Percentiles rank a stretch among this genome's conserved stretches.
These are phyloP conservation scores for Leuciscus waleckii DNA, from an alignment of 2,797 vertebrate species.

Conservation along the genomic window DNA sequence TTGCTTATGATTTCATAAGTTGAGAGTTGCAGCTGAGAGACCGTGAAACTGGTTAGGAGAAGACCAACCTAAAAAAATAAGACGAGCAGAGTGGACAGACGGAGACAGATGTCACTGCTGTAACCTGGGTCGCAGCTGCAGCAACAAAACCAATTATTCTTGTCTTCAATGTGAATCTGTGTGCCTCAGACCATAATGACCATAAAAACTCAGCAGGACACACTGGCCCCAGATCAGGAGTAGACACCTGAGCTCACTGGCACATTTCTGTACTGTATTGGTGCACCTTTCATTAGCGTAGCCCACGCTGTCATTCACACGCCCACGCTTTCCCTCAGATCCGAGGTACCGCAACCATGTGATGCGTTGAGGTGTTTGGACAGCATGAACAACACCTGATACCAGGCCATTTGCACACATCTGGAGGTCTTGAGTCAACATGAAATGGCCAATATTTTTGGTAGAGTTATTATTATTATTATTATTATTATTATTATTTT, in stretches of 20 bases:
- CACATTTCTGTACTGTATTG: neutral
- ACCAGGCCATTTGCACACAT: neutral
- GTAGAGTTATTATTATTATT: neutral
- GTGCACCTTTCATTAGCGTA: slow-evolving; percentile 26
- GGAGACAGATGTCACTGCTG: neutral
- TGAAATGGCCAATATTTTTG: neutral
- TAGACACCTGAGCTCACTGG: slow-evolving; percentile 33
- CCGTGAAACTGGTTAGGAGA: slow-evolving; percentile 3
- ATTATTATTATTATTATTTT: neutral
- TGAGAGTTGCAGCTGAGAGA: neutral
- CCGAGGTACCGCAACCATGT: neutral
- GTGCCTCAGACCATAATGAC: slow-evolving; percentile 18
- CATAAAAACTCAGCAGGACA: slow-evolving; percentile 17
- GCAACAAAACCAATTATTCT: slow-evolving; percentile 13
- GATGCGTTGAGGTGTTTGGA: neutral
- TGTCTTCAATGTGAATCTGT: slow-evolving; percentile 4
- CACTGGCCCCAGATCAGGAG: slow-evolving; percentile 22
- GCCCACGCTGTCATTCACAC: slow-evolving; percentile 16
- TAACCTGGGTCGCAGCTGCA: slow-evolving; percentile 31
- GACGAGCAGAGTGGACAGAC: neutral
- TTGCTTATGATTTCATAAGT: slow-evolving; percentile 12
- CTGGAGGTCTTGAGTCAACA: neutral
- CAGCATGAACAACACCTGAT: slow-evolving; percentile 20
- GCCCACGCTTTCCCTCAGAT: slow-evolving; percentile 3
- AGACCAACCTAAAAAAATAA: neutral